phyloP scores from a whole-genome alignment of 2,797 vertebrate genomes.

The Microctenopoma lineatum region DNA sequence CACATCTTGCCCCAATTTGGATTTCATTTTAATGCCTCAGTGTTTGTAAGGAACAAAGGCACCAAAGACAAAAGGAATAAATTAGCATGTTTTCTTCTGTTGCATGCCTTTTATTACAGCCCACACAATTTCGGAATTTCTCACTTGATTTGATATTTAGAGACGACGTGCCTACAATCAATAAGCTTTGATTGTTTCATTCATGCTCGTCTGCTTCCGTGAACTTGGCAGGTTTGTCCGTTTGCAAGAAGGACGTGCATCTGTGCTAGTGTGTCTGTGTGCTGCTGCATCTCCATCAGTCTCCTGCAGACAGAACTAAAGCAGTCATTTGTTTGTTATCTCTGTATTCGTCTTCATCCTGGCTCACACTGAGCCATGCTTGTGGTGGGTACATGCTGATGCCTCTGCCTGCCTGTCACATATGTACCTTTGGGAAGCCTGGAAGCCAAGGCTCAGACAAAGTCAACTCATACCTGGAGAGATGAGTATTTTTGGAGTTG shows the following conservation, averaged over 20 bases:
- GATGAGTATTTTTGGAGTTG: conserved; percentile 51
- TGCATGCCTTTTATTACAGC: conserved; percentile 9
- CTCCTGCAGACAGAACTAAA: conserved; percentile 59
- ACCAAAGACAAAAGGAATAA: conserved; percentile 50
- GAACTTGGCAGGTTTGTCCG: conserved; percentile 35
- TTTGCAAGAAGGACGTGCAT: conserved; percentile 14
- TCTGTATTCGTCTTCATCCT: conserved; percentile 33
- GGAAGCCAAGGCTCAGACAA: conserved; percentile 37
- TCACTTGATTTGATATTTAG: conserved; percentile 34
- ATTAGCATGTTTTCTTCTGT: conserved; percentile 24
- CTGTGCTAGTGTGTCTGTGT: conserved; percentile 17
- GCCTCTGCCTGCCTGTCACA: conserved; percentile 44
- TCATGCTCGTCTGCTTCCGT: conserved; percentile 16
- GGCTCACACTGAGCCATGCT: conserved; percentile 47
- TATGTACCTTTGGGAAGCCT: conserved; percentile 43
- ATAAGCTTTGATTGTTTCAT: conserved; percentile 18
- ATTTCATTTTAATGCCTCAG: conserved; percentile 42
- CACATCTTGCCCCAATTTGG: conserved; percentile 33
- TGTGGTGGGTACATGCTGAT: conserved; percentile 37
- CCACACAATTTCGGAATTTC: conserved; percentile 13
- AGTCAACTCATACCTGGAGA: conserved; percentile 37
- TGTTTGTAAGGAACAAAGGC: conserved; percentile 54
- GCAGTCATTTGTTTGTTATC: conserved; percentile 38
- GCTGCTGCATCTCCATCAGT: conserved; percentile 53
- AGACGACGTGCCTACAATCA: conserved; percentile 29